A percentile compares a stretch with the other conserved stretches of the same genome.
Conservation (phyloP, 2,888 invertebrate species). For the Lacanobia oleracea region DNA sequence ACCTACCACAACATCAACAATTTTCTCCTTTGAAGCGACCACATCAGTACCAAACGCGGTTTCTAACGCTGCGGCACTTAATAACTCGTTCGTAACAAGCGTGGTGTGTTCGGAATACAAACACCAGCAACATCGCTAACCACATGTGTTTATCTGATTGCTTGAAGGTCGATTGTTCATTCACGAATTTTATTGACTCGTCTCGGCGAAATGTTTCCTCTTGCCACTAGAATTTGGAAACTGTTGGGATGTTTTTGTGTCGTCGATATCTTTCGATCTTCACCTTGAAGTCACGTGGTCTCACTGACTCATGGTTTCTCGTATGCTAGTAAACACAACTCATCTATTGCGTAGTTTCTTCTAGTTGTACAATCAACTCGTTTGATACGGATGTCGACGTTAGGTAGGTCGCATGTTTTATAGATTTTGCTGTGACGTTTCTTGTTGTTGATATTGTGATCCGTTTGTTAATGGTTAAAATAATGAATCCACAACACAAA, state of each 20-base stretch:
- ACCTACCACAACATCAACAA: conserved; percentile 40
- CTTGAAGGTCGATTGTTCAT: conserved; percentile 59
- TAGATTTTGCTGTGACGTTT: conserved; percentile 19
- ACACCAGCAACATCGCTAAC: conserved; percentile 42
- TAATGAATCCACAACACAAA: background rate
- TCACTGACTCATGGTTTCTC: conserved; percentile 76
- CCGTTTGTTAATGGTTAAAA: conserved; percentile 12
- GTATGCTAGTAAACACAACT: conserved; percentile 69
- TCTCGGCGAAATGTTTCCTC: conserved; percentile 46
- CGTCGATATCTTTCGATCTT: conserved; percentile 72
- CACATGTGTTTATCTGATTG: conserved; percentile 58
- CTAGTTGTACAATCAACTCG: conserved; percentile 57
- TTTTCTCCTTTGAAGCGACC: conserved; percentile 30
- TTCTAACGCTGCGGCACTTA: conserved; percentile 1
- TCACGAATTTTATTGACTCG: conserved; percentile 51
- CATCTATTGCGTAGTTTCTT: conserved; percentile 72
- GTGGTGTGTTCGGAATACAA: conserved; percentile 22
- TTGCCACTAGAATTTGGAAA: conserved; percentile 47
- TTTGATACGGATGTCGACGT: conserved; percentile 49
- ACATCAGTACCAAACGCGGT: conserved; percentile 27
- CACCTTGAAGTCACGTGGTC: conserved; percentile 85
- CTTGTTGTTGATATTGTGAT: conserved; percentile 24
- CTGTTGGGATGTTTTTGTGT: conserved; percentile 58
- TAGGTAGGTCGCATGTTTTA: conserved; percentile 44
- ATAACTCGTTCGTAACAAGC: conserved; percentile 25